Percentiles rank a stretch among this genome's conserved stretches.
Evolutionary conservation across 2,113 vertebrate species (phyloP).

Genomic region (Lutjanus erythropterus): DNA sequence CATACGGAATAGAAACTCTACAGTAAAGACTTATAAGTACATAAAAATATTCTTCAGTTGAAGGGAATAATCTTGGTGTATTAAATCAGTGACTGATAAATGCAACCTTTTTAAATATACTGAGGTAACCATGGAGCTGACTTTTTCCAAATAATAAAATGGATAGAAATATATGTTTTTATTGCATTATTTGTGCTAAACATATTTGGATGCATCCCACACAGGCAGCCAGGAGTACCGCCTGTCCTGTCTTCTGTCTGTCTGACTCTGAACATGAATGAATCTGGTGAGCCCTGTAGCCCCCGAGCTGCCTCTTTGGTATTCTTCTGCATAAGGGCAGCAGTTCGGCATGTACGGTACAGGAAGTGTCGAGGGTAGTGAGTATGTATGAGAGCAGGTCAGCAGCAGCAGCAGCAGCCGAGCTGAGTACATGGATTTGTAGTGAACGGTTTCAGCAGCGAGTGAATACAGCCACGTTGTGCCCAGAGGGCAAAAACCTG

Average conservation of each 20-base stretch:
- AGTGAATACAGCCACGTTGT: background rate
- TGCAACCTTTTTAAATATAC: too few species aligned
- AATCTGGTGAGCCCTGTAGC: constrained; percentile 2
- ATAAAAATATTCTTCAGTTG: too few species aligned
- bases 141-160: too few species aligned
- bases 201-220: too few species aligned
- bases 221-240: constrained; percentile 1
- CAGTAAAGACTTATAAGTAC: too few species aligned
- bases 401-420: constrained; percentile 1
- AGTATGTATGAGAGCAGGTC: constrained; percentile 5
- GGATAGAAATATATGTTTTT: too few species aligned
- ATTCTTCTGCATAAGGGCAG: background rate
- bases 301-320: background rate
- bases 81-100: too few species aligned
- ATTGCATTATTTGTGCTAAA: too few species aligned
- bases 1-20: too few species aligned
- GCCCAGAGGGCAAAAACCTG: background rate
- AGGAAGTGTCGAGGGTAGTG: constrained; percentile 2
- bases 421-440: background rate
- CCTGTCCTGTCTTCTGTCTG: background rate
- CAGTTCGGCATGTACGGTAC: background rate
- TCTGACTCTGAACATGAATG: constrained; percentile 7
- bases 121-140: too few species aligned
- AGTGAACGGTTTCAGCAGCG: background rate
- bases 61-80: too few species aligned